Conservation (phyloP, 92 coral and sea anemone genomes). For the Epizoanthus ramosus region DNA sequence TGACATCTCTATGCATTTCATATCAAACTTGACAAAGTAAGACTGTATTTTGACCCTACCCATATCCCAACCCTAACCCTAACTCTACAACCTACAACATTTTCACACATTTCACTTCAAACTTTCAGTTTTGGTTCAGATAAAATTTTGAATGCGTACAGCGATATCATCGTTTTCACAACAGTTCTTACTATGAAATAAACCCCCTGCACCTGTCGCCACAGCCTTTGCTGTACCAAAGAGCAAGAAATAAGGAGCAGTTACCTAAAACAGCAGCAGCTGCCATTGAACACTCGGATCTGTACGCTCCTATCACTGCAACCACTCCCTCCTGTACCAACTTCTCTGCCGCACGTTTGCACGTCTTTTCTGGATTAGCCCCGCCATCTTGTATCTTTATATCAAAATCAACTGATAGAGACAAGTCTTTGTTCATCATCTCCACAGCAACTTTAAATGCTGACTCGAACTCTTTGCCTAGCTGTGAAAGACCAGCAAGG, state of each 20-base stretch:
- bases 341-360: conserved; percentile 84
- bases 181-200: background rate
- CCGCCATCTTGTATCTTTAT: conserved; percentile 86
- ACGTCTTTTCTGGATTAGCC: conserved; percentile 69
- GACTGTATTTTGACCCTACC: too few relatives aligned
- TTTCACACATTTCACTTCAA: too few relatives aligned
- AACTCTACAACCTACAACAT: too few relatives aligned
- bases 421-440: conserved; percentile 92
- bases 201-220: background rate
- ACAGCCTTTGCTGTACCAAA: background rate
- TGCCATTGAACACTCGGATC: conserved; percentile 88
- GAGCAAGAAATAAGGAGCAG: background rate
- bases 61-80: too few relatives aligned
- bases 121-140: too few relatives aligned
- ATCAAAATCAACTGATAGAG: conserved; percentile 90
- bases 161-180: background rate
- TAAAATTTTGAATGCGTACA: too few relatives aligned
- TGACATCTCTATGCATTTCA: too few relatives aligned
- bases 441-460: conserved; percentile 90
- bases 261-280: conserved; percentile 90
- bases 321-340: conserved; percentile 89
- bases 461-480: conserved; percentile 85
- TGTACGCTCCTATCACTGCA: conserved; percentile 94
- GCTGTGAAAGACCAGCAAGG: conserved; percentile 87
- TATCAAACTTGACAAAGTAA: too few relatives aligned